These are phyloP conservation scores for Chroicocephalus ridibundus DNA, from an alignment of 2,113 vertebrate species.

Conservation along the genomic window DNA sequence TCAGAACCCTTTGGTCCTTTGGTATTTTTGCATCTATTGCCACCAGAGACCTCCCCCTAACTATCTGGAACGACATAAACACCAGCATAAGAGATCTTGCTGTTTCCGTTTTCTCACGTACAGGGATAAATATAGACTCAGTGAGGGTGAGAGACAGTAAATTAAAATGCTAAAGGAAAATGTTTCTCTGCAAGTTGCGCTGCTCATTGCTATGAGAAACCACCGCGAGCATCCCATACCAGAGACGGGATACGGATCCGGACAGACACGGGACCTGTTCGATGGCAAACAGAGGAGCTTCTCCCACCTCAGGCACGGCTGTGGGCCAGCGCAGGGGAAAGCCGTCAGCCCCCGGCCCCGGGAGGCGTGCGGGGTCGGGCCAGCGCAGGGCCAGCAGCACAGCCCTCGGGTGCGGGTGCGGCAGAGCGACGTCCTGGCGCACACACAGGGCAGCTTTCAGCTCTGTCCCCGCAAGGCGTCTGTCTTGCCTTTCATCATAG, in stretches of 20 bases:
- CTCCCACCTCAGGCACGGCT: accelerated
- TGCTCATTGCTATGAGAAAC: neutral
- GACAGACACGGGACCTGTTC: neutral
- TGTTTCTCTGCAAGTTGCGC: neutral
- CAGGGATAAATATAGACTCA: conserved; percentile 16
- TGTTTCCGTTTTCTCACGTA: neutral
- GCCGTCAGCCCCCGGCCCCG: accelerated
- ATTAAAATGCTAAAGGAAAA: conserved; percentile 4
- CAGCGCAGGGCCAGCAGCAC: neutral
- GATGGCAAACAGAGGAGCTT: accelerated
- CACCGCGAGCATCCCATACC: accelerated
- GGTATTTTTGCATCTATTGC: accelerated
- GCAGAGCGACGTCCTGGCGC: neutral
- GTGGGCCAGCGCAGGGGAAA: neutral
- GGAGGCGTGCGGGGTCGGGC: accelerated
- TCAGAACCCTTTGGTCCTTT: too few relatives aligned
- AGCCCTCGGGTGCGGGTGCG: accelerated
- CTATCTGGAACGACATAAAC: accelerated
- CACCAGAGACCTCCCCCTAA: neutral
- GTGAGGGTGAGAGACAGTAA: conserved; percentile 25
- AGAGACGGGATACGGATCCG: neutral
- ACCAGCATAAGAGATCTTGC: neutral
- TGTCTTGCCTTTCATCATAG: neutral
- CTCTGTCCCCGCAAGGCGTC: neutral
- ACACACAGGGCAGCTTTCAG: neutral